Evolutionary conservation across 2,797 vertebrate genomes (phyloP), one percentile per base, ranked within the genome.

Genomic region (Clarias fuscus): DNA sequence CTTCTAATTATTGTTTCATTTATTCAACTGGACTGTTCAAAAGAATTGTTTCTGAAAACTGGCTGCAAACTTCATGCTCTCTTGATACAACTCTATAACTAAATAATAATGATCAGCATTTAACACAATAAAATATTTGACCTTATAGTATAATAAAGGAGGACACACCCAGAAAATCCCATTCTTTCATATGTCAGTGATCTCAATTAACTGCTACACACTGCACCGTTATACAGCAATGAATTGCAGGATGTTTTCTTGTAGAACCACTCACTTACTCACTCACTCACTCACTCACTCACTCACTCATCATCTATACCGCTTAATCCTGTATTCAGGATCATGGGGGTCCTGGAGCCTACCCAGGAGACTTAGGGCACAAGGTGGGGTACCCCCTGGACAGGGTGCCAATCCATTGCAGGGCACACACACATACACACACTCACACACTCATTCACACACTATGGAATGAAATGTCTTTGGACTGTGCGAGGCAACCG

Each of bases 121-220:
- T 27, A 3, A 13, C 15, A 20, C n/a, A 65, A 82, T 48, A 53
- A 67, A 18, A 7, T 48, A 73, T 43, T 61, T 61, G 15, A 43
- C n/a, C 1, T 37, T 70, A 53, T 53, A 67, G 67, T 4, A 10
- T 33, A 59, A 59, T 59, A 62, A 62, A 62, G 15, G 20, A 40
- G 10, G 48, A 48, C 48, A 48, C 48, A 37, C 59, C 11, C 13
- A 62, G 59, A 33, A 80, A 80, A 2, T 70, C 53, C 20, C 11
- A 14, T 72, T 11, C 4, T 20, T 24, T 11, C 53, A n/a, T 62
- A 71, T 83, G 59, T 61, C 13, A 56, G 79, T 84, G 59, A 85
- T 75, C 89, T 88, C 59, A 62, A 91, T 89, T 83, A 87, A 88
- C 83, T 73, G 68, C 79, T 84, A 85, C 80, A 88, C 84, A 86